Conservation (phyloP, 2,113 vertebrate genomes). For the Callipepla californica region DNA sequence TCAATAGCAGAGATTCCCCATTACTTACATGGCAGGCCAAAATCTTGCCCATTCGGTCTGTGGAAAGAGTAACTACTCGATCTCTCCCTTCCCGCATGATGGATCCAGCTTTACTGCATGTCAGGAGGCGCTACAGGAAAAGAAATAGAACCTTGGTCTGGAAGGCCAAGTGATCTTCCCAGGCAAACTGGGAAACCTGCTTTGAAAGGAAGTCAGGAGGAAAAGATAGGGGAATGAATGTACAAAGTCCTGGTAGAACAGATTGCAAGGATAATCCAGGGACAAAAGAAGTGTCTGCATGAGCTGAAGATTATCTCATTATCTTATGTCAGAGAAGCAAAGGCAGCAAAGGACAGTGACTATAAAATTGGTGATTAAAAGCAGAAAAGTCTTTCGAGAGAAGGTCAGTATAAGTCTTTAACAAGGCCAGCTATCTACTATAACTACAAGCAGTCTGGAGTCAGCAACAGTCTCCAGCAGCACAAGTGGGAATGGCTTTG, state of each 20-base stretch:
- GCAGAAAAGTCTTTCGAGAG: not conserved
- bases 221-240: not conserved
- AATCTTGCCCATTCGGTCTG: slow-evolving; percentile 83
- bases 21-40: slow-evolving; percentile 93
- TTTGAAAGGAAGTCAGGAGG: not conserved
- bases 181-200: not conserved
- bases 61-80: slow-evolving; percentile 85
- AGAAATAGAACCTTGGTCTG: not conserved
- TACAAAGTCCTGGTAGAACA: not conserved
- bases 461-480: not conserved
- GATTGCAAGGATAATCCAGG: not conserved
- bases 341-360: not conserved
- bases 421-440: not conserved
- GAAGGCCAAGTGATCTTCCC: not conserved
- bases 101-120: slow-evolving; percentile 89
- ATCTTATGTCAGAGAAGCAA: not conserved
- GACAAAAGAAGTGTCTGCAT: not conserved
- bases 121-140: slow-evolving; percentile 85
- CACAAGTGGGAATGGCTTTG: not conserved
- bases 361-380: not conserved
- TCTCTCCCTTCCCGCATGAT: slow-evolving; percentile 91
- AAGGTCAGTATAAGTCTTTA: not conserved
- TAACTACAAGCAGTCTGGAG: not conserved
- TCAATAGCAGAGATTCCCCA: not conserved
- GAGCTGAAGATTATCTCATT: not conserved